Percentiles rank a stretch among this genome's conserved stretches.
Evolutionary conservation across 2,888 invertebrate species (phyloP).

Genomic region (Orchesellides sinensis): DNA sequence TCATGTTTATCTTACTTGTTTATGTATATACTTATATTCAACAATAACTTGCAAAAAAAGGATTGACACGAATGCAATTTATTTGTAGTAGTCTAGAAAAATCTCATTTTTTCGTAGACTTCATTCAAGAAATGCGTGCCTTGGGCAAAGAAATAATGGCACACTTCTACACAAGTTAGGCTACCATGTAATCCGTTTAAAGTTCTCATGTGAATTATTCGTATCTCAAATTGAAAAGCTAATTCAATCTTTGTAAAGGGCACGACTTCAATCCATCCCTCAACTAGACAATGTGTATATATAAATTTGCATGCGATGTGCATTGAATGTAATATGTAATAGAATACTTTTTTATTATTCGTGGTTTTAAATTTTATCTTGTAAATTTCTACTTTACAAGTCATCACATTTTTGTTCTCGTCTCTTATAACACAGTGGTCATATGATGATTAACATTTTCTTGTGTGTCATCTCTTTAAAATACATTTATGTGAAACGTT

Average conservation of each 20-base stretch:
- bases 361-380: too few relatives aligned
- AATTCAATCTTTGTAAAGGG: background rate
- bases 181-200: background rate
- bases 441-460: slow-evolving; percentile 10
- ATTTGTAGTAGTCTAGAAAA: slow-evolving; percentile 50
- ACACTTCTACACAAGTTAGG: slow-evolving; percentile 45
- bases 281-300: slow-evolving; percentile 4
- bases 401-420: slow-evolving; percentile 20
- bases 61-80: slow-evolving; percentile 62
- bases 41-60: slow-evolving; percentile 26
- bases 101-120: slow-evolving; percentile 37
- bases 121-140: slow-evolving; percentile 57
- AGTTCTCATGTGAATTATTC: slow-evolving; percentile 15
- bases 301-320: slow-evolving; percentile 5
- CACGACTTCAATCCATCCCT: background rate
- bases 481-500: slow-evolving; percentile 3
- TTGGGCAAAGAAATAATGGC: slow-evolving; percentile 59
- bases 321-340: too few relatives aligned
- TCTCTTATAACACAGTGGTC: slow-evolving; percentile 1
- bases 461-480: slow-evolving; percentile 31
- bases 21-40: slow-evolving; percentile 6
- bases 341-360: too few relatives aligned
- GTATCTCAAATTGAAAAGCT: background rate
- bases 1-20: background rate
- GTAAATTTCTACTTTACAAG: slow-evolving; percentile 56